Evolutionary conservation across 1,140 invertebrate genomes (phyloP), one percentile per base, ranked within the genome.

Genomic region (Alviniconcha marisindica): DNA sequence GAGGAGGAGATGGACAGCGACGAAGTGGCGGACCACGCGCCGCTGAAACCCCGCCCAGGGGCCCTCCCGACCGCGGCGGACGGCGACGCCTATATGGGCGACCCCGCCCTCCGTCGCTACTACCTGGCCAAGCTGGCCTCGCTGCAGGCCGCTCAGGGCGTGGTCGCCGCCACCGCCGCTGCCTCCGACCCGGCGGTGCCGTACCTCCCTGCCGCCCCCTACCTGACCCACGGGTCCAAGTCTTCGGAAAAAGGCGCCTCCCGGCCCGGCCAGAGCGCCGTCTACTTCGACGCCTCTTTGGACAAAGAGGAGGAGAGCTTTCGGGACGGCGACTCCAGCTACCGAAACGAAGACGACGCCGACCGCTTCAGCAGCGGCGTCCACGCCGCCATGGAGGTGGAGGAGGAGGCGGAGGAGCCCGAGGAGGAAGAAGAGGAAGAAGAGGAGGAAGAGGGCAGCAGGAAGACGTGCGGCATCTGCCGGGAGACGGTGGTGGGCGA

Each of bases 391-490:
- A 44, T 73, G 33, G 82, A 85, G 21, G 24, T 74, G 1, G 51
- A 81, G 24, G 42, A 81, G 44, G 51, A 31, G 5, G 21, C 48
- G 18, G 36, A 51, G 0, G 76, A 74, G 3, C 88, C 86, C 86
- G 87, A 63, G 31, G 63, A 74, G 42, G 77, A 44, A 1, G 76
- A 77, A 33, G 71, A 77, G 18, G 85, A 84, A 18, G 89, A 90
- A 81, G 87, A 85, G 60, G 87, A 86, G 31, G 77, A 85, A 28
- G 84, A 87, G 77, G n/a, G n/a, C n/a, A n/a, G n/a, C n/a, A n/a
- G n/a, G n/a, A 88, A 86, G 42, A 87, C 86, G 80, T 91, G 90
- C 86, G 87, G 87, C n/a, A 84, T 91, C 21, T 91, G 90, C 77
- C 85, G 87, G 14, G 87, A 91, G 77, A 74, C 56, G 21, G 90